Conservation (phyloP, 1,140 invertebrate genomes). For the Hylaeus anthracinus region DNA sequence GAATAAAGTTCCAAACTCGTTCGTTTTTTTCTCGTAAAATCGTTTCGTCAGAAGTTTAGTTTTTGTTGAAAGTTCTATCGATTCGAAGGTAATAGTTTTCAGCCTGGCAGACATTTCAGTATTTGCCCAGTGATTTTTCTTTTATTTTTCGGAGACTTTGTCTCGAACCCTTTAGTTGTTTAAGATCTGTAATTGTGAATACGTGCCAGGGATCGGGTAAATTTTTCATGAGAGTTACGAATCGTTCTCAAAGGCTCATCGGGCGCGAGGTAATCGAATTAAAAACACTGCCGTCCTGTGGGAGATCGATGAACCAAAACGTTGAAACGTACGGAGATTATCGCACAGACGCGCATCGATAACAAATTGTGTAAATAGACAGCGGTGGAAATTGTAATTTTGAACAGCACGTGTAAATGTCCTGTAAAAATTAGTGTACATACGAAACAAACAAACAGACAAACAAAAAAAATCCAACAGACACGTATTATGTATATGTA, state of each 20-base stretch:
- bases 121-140: constrained; percentile 9
- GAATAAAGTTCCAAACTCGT: too few species aligned
- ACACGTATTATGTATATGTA: constrained; percentile 37
- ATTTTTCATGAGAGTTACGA: not conserved
- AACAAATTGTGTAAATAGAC: constrained; percentile 9
- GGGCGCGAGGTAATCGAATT: constrained; percentile 49
- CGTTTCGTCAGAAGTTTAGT: not conserved
- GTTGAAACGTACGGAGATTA: not conserved
- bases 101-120: not conserved
- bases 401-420: constrained; percentile 29
- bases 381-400: not conserved
- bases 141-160: not conserved
- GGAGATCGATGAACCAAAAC: constrained; percentile 6
- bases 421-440: constrained; percentile 38
- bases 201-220: not conserved
- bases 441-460: not conserved
- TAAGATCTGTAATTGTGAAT: not conserved
- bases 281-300: constrained; percentile 59
- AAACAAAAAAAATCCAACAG: not conserved
- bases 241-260: not conserved
- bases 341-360: constrained; percentile 13
- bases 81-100: not conserved
- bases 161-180: too few species aligned
- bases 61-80: not conserved
- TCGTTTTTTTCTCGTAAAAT: not conserved